Base-by-base conservation (phyloP, 2,797 vertebrate species). In the Epinephelus malabaricus region DNA sequence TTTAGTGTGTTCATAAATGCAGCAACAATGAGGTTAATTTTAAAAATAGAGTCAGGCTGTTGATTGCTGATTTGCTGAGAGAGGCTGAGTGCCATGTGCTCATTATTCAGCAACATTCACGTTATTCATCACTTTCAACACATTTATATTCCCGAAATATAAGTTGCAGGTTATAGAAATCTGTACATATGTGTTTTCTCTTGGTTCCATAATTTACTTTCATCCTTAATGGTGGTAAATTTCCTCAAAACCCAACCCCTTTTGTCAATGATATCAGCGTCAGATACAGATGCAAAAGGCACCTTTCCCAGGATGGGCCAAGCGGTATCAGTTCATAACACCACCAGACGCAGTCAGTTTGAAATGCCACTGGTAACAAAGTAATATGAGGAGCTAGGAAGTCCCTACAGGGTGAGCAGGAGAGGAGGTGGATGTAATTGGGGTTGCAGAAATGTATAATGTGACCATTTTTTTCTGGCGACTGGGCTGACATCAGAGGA, bases 51-150 rank as follows among this genome's bases (percentile, higher is more conserved):
- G 18, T 72, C 58, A 56, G 1, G 63, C 51, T 69, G 56, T 34
- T 10, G 23, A 30, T 50, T 47, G 15, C 62, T 62, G 67, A 80
- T 73, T 14, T 66, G 21, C 19, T 63, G 19, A 67, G 38, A 69
- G 30, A 11, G 23, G 45, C 14, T 59, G 27, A 43, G 34, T 21
- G 19, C 18, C 6, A 25, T 56, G 30, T 12, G 8, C 69, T 47
- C 0, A 1, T 58, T 50, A 21, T 10, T 30, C 51, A 68, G 23
- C 50, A 38, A 65, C 34, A 61, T 58, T 75, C 27, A 55, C 6
- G 2, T 49, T 62, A 25, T 53, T 64, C 3, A 23, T 51, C 12
- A 19, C 7, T 49, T 43, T 55, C 9, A 65, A 23, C 56, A 72
- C 5, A 45, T n/a, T 17, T 0, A 30, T 14, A 50, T 47, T 49